A percentile compares a stretch with the other conserved stretches of the same genome.
These are phyloP conservation scores for Tricholaema leucomelas DNA, from an alignment of 2,113 vertebrate genomes.

Conservation along the genomic window DNA sequence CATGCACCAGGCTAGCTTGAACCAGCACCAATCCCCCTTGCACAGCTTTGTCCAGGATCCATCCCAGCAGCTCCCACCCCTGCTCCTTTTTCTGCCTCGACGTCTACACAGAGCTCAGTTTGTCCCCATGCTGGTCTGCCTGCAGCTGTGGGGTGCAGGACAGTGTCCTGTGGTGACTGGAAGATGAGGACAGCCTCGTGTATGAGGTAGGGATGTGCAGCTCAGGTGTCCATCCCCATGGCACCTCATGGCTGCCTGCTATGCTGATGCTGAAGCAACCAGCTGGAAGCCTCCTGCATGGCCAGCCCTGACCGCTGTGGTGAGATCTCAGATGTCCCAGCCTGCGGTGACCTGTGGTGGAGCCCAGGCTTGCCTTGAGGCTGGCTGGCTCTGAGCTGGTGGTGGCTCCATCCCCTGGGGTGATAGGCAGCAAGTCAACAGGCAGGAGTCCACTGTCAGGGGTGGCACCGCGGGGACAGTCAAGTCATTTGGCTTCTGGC, in stretches of 20 bases:
- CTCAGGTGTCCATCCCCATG: not conserved
- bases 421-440: not conserved
- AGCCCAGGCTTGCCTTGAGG: not conserved
- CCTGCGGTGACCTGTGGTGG: not conserved
- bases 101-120: rapidly evolving
- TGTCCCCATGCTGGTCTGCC: not conserved
- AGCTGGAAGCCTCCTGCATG: not conserved
- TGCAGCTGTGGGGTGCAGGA: not conserved
- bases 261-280: not conserved
- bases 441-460: not conserved
- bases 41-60: not conserved
- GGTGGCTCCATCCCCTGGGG: not conserved
- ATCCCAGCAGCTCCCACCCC: not conserved
- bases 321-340: not conserved
- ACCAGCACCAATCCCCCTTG: not conserved
- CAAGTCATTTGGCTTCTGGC: not conserved
- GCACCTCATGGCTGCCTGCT: not conserved
- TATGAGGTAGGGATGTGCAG: not conserved
- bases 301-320: rapidly evolving
- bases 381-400: not conserved
- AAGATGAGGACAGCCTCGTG: not conserved
- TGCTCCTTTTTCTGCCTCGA: not conserved
- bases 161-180: not conserved
- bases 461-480: not conserved
- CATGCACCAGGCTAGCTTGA: rapidly evolving